These are phyloP conservation scores for Hydroisotoma schaefferi DNA, from an alignment of 2,888 invertebrate species.

Conservation along the genomic window DNA sequence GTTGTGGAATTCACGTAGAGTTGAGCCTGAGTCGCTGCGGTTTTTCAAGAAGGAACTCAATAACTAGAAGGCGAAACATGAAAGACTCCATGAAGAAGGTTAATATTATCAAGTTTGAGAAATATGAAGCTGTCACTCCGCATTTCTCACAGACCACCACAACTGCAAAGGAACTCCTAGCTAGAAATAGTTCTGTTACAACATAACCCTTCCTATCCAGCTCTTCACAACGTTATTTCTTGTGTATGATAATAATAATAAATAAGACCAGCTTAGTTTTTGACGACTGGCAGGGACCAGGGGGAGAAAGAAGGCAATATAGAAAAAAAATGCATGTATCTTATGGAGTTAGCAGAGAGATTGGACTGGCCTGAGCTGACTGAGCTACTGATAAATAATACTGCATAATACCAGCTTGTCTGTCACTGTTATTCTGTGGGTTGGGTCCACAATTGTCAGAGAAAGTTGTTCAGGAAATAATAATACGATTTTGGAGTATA, in stretches of 20 bases:
- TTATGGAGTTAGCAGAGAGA: not conserved
- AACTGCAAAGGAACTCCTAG: no score
- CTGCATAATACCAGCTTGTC: not conserved
- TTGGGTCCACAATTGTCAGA: no score
- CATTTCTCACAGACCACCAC: not conserved
- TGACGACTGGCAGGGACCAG: no score
- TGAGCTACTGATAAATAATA: not conserved
- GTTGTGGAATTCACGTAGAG: not conserved
- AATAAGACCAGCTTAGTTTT: no score
- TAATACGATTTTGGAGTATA: not conserved
- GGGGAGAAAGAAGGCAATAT: no score
- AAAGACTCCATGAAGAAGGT: not conserved
- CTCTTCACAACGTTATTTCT: no score
- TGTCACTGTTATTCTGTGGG: not conserved
- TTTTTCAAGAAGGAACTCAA: not conserved
- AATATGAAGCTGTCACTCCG: constrained; percentile 1
- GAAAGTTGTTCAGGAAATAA: not conserved
- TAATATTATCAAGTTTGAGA: constrained; percentile 7
- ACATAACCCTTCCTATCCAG: no score
- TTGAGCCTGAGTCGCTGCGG: not conserved
- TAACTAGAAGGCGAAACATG: not conserved
- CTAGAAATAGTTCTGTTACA: not conserved
- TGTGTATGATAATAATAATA: no score
- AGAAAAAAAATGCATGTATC: not conserved
- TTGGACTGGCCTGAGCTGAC: not conserved